Evolutionary conservation across 2,888 invertebrate genomes (phyloP), one percentile per base, ranked within the genome.

Genomic region (Hyles lineata): DNA sequence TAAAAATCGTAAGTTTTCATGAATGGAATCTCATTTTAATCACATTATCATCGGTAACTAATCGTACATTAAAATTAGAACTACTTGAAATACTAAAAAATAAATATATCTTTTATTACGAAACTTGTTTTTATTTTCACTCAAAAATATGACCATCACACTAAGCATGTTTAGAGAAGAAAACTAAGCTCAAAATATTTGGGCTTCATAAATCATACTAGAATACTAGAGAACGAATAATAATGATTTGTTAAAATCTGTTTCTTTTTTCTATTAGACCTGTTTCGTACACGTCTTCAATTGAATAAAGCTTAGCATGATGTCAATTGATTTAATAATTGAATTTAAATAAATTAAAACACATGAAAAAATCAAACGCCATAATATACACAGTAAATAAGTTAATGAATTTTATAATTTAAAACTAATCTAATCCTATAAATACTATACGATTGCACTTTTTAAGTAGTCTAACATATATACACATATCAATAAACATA

Each of bases 381-480:
- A 55, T 23, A 43, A 71, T 60, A 67, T 67, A 71, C 59, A 60
- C 43, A 60, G 21, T 71, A 60, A 60, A 71, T 59, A 60, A 71
- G 70, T 43, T 71, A 43, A 21, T 50, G 17, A 50, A 23, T 63
- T 70, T 59, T 6, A 43, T 70, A 19, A 29, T 60, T 80, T 82
- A 82, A 77, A 77, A 75, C 81, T 87, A 87, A 76, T 75, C 82
- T 87, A 86, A 67, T 2, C 50, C 59, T 59, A 71, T 84, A 77
- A 81, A 82, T 83, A 87, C 85, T 89, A 90, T 88, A 92, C 86
- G 90, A 93, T 92, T 93, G 92, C 92, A 92, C 92, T 88, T 92
- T 85, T 86, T 86, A 85, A 89, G 87, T 88, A 89, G 83, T 85
- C 85, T 88, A 84, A 80, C 77, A 79, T 87, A 86, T 87, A 83